Percentiles rank a stretch among this genome's conserved stretches.
phyloP scores from a whole-genome alignment of 2,797 vertebrate species.

The Sphenodon punctatus region DNA sequence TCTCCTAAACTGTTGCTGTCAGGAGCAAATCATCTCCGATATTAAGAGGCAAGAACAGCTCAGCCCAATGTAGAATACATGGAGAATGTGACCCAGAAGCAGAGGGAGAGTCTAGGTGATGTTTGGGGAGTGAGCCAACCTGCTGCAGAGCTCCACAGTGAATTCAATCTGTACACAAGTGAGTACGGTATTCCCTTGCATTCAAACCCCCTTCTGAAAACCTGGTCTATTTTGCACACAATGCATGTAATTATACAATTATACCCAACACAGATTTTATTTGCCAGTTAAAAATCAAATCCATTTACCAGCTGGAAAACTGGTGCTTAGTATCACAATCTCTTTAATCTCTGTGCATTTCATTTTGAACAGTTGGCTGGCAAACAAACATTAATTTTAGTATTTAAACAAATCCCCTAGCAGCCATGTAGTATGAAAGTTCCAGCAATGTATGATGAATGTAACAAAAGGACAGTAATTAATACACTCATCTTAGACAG shows the following conservation, averaged over 20 bases:
- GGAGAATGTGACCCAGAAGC: not conserved
- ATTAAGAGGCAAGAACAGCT: not conserved
- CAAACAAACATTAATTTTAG: too few relatives aligned
- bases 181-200: not conserved
- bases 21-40: constrained; percentile 13
- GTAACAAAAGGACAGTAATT: not conserved
- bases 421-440: too few relatives aligned
- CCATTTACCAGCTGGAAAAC: too few relatives aligned
- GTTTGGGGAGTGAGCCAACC: not conserved
- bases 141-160: not conserved
- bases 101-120: not conserved
- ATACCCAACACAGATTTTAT: too few relatives aligned
- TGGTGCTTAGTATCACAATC: too few relatives aligned
- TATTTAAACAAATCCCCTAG: too few relatives aligned
- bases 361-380: too few relatives aligned
- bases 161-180: not conserved
- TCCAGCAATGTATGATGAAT: too few relatives aligned
- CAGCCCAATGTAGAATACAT: not conserved
- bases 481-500: not conserved
- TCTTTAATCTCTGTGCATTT: too few relatives aligned
- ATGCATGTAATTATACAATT: not conserved
- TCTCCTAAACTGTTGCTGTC: constrained; percentile 16
- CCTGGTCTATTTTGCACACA: not conserved
- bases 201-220: not conserved
- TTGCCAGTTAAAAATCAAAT: too few relatives aligned